Evolutionary conservation across 2,113 vertebrate species (phyloP).

Genomic region (Boleophthalmus pectinirostris): DNA sequence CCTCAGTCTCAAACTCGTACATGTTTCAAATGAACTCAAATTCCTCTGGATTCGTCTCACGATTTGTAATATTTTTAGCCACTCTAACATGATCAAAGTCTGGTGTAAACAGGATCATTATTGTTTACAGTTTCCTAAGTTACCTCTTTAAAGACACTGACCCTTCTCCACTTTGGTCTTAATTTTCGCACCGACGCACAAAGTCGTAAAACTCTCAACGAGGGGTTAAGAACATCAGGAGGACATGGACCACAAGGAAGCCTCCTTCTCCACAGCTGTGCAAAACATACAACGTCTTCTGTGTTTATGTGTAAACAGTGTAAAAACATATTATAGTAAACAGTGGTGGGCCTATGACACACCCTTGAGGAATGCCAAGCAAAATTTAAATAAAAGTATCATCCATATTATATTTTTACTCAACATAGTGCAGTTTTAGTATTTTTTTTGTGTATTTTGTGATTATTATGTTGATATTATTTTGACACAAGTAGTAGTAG

Average conservation of each 20-base stretch:
- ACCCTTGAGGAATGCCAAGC: neutral
- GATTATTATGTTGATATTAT: too few relatives aligned
- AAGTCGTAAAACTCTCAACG: slow-evolving; percentile 22
- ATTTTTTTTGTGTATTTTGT: too few relatives aligned
- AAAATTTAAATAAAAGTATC: neutral
- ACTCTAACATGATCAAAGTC: neutral
- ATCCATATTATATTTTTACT: neutral
- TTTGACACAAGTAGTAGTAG: too few relatives aligned
- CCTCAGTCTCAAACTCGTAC: too few relatives aligned
- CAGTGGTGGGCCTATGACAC: neutral
- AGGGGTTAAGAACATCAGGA: slow-evolving; percentile 1
- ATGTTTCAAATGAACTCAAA: too few relatives aligned
- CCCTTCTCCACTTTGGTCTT: slow-evolving; percentile 12
- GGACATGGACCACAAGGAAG: slow-evolving; percentile 8
- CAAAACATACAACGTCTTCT: neutral
- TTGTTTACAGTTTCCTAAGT: neutral
- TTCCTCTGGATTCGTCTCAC: neutral
- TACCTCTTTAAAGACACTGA: neutral
- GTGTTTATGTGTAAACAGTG: neutral
- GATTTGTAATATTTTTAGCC: neutral
- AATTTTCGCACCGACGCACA: slow-evolving; percentile 24
- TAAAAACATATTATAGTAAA: neutral
- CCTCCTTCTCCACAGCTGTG: neutral
- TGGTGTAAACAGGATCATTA: neutral
- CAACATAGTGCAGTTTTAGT: neutral